These are phyloP conservation scores for Doryteuthis pealeii DNA, from an alignment of 1,140 invertebrate species.

Conservation along the genomic window DNA sequence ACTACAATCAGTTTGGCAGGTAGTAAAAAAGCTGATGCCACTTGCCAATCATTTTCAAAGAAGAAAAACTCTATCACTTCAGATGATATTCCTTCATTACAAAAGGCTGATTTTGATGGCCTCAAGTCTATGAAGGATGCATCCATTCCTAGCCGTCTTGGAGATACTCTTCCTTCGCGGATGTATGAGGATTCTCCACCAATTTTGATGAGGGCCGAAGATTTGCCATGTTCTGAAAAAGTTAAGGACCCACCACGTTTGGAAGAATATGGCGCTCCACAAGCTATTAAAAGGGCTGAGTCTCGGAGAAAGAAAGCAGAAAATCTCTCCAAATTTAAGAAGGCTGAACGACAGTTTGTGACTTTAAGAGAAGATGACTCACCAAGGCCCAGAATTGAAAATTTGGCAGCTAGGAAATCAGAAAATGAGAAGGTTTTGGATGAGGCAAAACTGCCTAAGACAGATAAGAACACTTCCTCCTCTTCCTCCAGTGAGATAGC, in stretches of 20 bases:
- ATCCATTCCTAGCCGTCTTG: neutral
- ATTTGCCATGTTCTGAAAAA: constrained; percentile 6
- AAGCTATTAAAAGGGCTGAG: neutral
- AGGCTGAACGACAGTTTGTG: neutral
- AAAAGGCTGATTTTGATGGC: neutral
- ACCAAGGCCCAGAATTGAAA: neutral
- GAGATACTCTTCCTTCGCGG: neutral
- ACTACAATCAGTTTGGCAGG: neutral
- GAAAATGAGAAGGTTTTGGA: neutral
- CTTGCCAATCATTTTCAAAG: neutral
- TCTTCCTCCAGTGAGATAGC: no score
- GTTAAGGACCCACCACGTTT: constrained; percentile 1
- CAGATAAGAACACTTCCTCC: neutral
- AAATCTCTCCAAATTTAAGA: constrained; percentile 3
- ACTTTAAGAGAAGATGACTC: neutral
- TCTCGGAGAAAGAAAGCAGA: neutral
- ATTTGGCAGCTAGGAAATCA: neutral
- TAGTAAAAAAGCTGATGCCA: neutral
- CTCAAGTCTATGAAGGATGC: neutral
- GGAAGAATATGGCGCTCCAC: neutral
- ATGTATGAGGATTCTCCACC: constrained; percentile 6
- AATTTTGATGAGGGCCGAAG: neutral
- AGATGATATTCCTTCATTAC: neutral
- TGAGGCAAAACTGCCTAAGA: neutral
- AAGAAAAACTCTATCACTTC: neutral